Evolutionary conservation across 2,888 invertebrate species (phyloP).

Genomic region (Elysia crispata): DNA sequence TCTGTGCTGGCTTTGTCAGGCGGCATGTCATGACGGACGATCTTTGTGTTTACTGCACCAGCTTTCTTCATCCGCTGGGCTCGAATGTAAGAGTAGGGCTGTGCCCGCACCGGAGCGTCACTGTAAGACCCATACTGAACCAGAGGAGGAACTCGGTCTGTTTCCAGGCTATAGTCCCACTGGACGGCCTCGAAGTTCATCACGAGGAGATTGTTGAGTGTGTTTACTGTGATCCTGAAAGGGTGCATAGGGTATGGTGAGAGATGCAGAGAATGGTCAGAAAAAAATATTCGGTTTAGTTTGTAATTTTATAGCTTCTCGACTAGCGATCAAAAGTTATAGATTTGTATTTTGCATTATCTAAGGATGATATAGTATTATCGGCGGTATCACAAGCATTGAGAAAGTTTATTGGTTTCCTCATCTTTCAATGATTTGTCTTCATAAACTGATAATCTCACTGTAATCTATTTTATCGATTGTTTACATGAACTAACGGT

Average conservation of each 20-base stretch:
- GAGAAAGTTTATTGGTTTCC: too few species aligned
- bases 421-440: too few species aligned
- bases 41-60: slow-evolving; percentile 73
- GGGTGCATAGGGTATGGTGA: not conserved
- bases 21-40: slow-evolving; percentile 58
- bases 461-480: too few species aligned
- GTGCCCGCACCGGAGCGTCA: slow-evolving; percentile 72
- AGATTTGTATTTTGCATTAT: too few species aligned
- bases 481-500: too few species aligned
- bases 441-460: too few species aligned
- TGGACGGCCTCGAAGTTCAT: slow-evolving; percentile 76
- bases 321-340: not conserved
- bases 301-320: not conserved
- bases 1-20: slow-evolving; percentile 37
- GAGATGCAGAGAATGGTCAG: too few species aligned
- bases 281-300: too few species aligned
- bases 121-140: slow-evolving; percentile 73
- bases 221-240: slow-evolving; percentile 75
- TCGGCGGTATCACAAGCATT: too few species aligned
- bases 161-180: slow-evolving; percentile 75
- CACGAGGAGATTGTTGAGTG: slow-evolving; percentile 72
- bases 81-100: slow-evolving; percentile 74
- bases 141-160: slow-evolving; percentile 74
- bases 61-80: slow-evolving; percentile 75
- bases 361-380: too few species aligned